A percentile compares a stretch with the other conserved stretches of the same genome.
Evolutionary conservation across 2,113 vertebrate genomes (phyloP).

Genomic region (Archilochus colubris): DNA sequence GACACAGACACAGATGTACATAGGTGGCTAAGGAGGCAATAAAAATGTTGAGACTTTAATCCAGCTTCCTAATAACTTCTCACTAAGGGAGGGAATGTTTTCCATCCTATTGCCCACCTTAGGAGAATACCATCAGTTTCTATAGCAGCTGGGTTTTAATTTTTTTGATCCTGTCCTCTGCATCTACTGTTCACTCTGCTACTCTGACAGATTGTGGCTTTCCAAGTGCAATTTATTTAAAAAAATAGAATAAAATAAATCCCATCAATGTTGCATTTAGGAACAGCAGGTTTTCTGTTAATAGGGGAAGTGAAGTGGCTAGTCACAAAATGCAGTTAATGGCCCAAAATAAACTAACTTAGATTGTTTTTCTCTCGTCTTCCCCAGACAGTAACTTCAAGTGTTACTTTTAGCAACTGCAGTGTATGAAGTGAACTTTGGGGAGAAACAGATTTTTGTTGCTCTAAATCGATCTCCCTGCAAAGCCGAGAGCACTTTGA

Average conservation of each 20-base stretch:
- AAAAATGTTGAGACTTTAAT: neutral
- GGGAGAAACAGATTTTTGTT: neutral
- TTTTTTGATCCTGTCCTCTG: neutral
- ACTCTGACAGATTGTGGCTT: neutral
- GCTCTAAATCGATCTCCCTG: neutral
- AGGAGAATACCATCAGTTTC: neutral
- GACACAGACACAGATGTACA: neutral
- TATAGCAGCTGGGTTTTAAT: neutral
- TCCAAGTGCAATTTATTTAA: neutral
- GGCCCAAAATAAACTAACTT: conserved; percentile 11
- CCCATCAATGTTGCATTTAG: neutral
- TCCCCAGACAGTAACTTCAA: conserved; percentile 6
- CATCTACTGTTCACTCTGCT: neutral
- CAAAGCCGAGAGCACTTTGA: neutral
- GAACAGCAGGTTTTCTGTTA: neutral
- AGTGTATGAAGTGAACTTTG: neutral
- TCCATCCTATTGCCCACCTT: neutral
- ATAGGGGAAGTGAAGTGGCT: neutral
- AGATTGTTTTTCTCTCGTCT: neutral
- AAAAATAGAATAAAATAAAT: neutral
- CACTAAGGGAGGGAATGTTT: neutral
- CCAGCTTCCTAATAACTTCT: neutral
- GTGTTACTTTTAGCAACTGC: conserved; percentile 22
- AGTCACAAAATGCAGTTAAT: neutral
- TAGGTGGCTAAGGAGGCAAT: neutral